Evolutionary conservation across 37 sponge, comb jelly and placozoan genomes (phyloP).

Genomic region (Oopsacas minuta): DNA sequence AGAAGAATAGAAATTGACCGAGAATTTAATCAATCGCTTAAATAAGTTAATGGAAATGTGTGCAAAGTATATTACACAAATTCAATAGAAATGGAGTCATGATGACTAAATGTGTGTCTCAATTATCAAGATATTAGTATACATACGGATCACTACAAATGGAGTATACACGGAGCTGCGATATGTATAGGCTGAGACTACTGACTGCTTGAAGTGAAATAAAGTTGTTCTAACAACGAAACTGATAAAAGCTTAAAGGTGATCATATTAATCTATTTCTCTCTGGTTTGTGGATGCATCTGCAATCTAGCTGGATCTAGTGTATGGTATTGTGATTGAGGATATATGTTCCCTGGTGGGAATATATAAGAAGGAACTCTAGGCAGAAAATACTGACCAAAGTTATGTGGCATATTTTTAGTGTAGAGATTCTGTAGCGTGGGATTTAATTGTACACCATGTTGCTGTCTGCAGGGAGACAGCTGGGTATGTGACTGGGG

Average conservation of each 20-base stretch:
- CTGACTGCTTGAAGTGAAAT: conserved; percentile 1
- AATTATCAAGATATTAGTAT: conserved; percentile 20
- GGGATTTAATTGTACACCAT: neutral
- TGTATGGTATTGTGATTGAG: neutral
- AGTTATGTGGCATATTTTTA: neutral
- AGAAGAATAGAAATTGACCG: too few relatives aligned
- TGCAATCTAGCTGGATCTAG: neutral
- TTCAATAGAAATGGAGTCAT: conserved; percentile 8
- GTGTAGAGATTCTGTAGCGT: neutral
- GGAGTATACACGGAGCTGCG: conserved; percentile 19
- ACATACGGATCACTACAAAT: conserved; percentile 35
- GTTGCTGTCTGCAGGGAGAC: neutral
- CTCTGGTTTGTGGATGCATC: neutral
- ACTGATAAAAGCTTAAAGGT: conserved; percentile 4
- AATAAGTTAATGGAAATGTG: conserved; percentile 12
- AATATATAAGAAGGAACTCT: neutral
- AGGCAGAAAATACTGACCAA: neutral
- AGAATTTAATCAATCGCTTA: too few relatives aligned
- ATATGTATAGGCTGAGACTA: neutral
- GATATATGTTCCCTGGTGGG: neutral
- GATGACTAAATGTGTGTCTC: neutral
- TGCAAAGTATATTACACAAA: conserved; percentile 18
- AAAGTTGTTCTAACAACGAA: neutral
- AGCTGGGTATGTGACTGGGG: neutral
- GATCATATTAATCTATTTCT: neutral